A percentile compares a stretch with the other conserved stretches of the same genome.
phyloP scores from a whole-genome alignment of 2,113 vertebrate genomes.

The Ceratotherium simum region DNA sequence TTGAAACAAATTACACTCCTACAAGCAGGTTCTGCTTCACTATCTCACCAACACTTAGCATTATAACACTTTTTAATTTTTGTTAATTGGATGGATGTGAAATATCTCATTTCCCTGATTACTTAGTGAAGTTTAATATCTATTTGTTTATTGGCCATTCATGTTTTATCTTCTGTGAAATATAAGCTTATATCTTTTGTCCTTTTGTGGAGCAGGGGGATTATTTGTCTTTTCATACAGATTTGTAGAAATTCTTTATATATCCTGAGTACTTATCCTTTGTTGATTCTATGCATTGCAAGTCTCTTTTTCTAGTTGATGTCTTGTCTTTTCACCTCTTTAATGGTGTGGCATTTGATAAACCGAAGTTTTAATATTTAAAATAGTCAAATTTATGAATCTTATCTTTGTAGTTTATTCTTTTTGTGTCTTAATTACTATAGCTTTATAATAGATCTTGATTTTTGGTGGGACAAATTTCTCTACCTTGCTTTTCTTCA shows the following conservation, averaged over 20 bases:
- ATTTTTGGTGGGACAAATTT: not conserved
- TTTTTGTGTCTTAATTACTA: slow-evolving; percentile 11
- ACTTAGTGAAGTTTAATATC: not conserved
- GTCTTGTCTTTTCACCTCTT: not conserved
- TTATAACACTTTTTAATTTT: not conserved
- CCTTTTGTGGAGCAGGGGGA: not conserved
- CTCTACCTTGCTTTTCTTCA: slow-evolving; percentile 25
- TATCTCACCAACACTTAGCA: not conserved
- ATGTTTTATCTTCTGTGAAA: slow-evolving; percentile 12
- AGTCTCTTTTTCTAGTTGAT: not conserved
- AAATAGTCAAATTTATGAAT: not conserved
- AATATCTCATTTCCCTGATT: not conserved
- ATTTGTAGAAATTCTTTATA: not conserved
- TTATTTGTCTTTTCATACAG: not conserved
- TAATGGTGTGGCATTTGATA: not conserved
- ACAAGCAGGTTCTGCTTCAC: not conserved
- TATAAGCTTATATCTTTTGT: not conserved
- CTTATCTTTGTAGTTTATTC: not conserved
- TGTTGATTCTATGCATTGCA: not conserved
- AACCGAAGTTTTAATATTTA: slow-evolving; percentile 22
- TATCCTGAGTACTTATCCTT: not conserved
- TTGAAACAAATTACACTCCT: not conserved
- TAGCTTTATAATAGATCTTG: not conserved
- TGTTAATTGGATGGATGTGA: not conserved
- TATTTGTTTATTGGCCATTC: not conserved